Conservation (phyloP, 2,888 invertebrate species). For the Pardosa pseudoannulata region DNA sequence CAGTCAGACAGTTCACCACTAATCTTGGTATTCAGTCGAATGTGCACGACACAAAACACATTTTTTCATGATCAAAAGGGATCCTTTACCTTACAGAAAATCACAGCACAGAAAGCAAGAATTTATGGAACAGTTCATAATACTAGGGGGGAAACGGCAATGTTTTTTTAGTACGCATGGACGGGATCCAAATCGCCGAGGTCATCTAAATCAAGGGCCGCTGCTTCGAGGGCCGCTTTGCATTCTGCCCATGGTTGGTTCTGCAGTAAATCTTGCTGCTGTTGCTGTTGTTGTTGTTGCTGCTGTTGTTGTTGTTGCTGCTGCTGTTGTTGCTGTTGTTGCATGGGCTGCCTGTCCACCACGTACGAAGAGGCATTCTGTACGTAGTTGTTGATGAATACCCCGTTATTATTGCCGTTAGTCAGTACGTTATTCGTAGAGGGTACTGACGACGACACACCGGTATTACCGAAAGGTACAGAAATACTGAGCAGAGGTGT, state of each 20-base stretch:
- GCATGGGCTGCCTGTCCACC: conserved; percentile 28
- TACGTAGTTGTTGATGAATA: conserved; percentile 36
- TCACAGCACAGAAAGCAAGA: conserved; percentile 46
- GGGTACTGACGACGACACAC: background rate
- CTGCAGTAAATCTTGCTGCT: conserved; percentile 41
- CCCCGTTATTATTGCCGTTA: conserved; percentile 32
- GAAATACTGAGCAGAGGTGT: conserved; percentile 73
- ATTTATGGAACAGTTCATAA: conserved; percentile 66
- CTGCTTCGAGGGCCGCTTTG: conserved; percentile 74
- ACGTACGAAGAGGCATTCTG: conserved; percentile 46
- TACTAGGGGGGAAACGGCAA: conserved; percentile 57
- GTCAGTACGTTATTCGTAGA: conserved; percentile 16
- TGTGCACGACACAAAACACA: too few relatives aligned
- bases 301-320: conserved; percentile 50
- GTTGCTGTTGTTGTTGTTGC: conserved; percentile 40
- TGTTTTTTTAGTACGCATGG: conserved; percentile 68
- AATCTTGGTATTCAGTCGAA: too few relatives aligned
- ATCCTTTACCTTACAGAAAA: conserved; percentile 15
- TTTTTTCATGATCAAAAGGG: conserved; percentile 3
- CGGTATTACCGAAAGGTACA: conserved; percentile 50
- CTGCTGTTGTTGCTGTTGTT: conserved; percentile 22
- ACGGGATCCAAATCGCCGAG: conserved; percentile 72
- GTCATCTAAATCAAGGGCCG: conserved; percentile 74
- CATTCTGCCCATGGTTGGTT: conserved; percentile 74
- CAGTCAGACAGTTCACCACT: too few relatives aligned